phyloP scores from a whole-genome alignment of 2,113 vertebrate species.

The Pelodiscus sinensis region DNA sequence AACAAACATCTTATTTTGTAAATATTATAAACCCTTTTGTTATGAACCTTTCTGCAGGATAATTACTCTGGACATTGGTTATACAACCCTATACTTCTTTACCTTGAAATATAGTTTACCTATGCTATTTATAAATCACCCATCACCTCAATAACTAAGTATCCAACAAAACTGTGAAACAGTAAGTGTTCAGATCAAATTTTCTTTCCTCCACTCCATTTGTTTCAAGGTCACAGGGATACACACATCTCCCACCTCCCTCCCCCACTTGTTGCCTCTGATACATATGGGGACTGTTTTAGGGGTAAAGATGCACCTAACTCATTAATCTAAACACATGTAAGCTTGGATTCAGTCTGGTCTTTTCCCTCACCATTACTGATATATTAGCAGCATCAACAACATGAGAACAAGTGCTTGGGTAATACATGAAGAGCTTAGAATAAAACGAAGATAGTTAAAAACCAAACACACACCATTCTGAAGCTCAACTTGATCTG shows the following conservation, averaged over 20 bases:
- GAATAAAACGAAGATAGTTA: background rate
- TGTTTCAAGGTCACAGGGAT: background rate
- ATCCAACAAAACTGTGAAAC: background rate
- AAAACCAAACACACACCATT: constrained; percentile 61
- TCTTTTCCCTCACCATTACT: accelerated
- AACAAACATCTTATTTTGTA: background rate
- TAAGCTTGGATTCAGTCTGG: accelerated
- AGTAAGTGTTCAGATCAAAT: background rate
- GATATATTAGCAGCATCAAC: accelerated
- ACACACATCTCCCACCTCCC: too few relatives aligned
- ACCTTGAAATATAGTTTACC: background rate
- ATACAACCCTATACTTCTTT: background rate
- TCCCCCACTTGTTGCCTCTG: too few relatives aligned
- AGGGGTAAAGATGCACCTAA: accelerated
- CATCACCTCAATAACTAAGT: background rate
- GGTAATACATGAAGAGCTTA: background rate
- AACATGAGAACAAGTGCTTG: background rate
- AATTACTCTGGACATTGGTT: background rate
- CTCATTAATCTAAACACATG: accelerated
- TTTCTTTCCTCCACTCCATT: background rate
- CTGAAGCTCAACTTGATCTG: constrained; percentile 53
- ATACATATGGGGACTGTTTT: accelerated
- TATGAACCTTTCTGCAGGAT: background rate
- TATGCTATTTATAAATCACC: background rate
- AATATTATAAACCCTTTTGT: background rate